Evolutionary conservation across 2,797 vertebrate genomes (phyloP), one percentile per base, ranked within the genome.

Genomic region (Alectoris magna): DNA sequence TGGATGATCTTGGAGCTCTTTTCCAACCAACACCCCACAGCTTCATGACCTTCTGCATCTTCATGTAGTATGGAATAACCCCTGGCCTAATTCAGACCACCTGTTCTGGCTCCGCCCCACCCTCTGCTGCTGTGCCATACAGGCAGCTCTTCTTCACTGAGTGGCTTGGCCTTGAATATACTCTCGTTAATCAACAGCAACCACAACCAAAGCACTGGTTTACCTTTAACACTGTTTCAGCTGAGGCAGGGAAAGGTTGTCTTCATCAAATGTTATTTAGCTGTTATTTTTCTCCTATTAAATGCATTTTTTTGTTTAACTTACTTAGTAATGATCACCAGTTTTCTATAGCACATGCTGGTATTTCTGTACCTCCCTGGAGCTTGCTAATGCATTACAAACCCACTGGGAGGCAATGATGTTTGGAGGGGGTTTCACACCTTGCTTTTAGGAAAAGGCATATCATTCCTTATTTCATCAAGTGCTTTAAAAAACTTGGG

Each of bases 271-370:
- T 4, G 14, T 11, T 63, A 4, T 51, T 63, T 72, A 44, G 1
- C 1, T 34, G 23, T 26, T 24, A 24, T n/a, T 26, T 4, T 7
- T 23, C 7, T 27, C 3, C 56, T 31, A 6, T 9, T 69, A 49
- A 82, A 38, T 9, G 64, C 60, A 27, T 36, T 8, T 79, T 79
- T 69, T 11, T 1, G 7, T 84, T 82, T 82, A 14, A 4, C 3
- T 68, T 34, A 4, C 3, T 68, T 34, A 14, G 8, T 34, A 53
- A 6, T 22, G 22, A 21, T 29, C 31, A 68, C 4, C 4, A 56
- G 3, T 4, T 55, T 2, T 59, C 1, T 0, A 23, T 13, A 69
- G 18, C 4, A 19, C 5, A 2, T 27, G 6, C 23, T 22, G 62
- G 6, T 15, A 56, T 5, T 31, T 4, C 31, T 26, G 16, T 8